Base-by-base conservation (phyloP, 2,113 vertebrate species). In the Zapornia atra region DNA sequence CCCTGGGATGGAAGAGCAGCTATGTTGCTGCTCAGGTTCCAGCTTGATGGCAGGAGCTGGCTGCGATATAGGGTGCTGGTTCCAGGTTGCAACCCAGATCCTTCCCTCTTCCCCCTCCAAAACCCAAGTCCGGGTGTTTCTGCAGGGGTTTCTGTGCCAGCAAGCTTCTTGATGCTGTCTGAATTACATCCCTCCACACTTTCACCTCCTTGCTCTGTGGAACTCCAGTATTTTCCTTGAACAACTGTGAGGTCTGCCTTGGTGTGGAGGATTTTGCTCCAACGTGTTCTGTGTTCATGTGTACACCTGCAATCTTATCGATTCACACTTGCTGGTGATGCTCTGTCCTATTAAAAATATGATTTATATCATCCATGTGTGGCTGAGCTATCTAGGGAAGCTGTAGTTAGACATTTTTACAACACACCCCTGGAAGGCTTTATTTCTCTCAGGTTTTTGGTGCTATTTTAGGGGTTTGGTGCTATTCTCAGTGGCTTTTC, bases 381-480 rank as follows among this genome's bases (percentile, higher is more conserved):
- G 40, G 18, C 53, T 65, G 46, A 73, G 75, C 64, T 95, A 75
- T 60, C 36, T 70, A 65, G 78, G 42, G 71, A 78, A 82, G 63
- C 68, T 75, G 18, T 64, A 44, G 59, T 85, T 83, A 83, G 48
- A 51, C 26, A 25, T 70, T 80, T 46, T 92, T 80, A 61, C 33
- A 92, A 28, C 24, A 53, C 16, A n/a, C 48, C 38, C 36, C 61
- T 60, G 18, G n/a, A 57, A 59, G 59, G 21, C 40, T 87, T 90
- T 88, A 60, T 19, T 82, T 66, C 75, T 88, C 12, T 82, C 84
- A 70, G 38, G 40, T 36, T 95, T 91, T 88, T 15, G 8, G 50
- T 91, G 64, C 54, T 92, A 28, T 94, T 94, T 94, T 82, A 60
- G 63, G 82, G 29, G 70, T 75, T 80, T 85, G 38, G 56, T 82